These are phyloP conservation scores for Cyprinodon diabolis DNA, from an alignment of 2,797 vertebrate genomes.

Conservation along the genomic window DNA sequence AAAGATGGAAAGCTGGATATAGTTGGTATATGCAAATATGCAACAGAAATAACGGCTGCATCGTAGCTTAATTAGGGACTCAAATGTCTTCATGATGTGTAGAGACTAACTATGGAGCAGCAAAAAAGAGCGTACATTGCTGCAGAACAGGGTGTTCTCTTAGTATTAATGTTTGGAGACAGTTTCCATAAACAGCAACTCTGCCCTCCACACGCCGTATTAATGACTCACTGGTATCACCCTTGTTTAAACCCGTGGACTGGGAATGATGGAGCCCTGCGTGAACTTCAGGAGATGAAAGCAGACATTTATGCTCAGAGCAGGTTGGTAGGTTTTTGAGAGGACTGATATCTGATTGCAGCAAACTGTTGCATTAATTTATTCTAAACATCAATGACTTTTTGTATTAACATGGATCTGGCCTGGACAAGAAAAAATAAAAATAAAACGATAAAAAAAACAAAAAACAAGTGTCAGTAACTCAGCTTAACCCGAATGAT, in stretches of 20 bases:
- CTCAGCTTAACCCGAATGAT: background rate
- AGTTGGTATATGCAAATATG: conserved; percentile 15
- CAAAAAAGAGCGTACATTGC: conserved; percentile 7
- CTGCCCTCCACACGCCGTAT: conserved; percentile 24
- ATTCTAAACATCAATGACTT: background rate
- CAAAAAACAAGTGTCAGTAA: background rate
- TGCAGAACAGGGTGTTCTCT: conserved; percentile 3
- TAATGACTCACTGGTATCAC: conserved; percentile 4
- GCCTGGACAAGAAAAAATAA: background rate
- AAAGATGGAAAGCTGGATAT: background rate
- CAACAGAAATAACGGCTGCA: conserved; percentile 1
- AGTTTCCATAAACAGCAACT: conserved; percentile 32
- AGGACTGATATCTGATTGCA: background rate
- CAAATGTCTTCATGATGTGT: conserved; percentile 6
- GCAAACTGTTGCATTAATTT: background rate
- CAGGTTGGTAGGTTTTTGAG: background rate
- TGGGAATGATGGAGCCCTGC: background rate
- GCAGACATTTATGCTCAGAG: background rate
- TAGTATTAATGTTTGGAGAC: conserved; percentile 39
- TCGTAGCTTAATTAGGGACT: conserved; percentile 4
- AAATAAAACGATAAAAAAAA: background rate
- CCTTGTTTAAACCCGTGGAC: too few relatives aligned
- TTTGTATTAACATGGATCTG: background rate
- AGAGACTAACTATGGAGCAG: conserved; percentile 8
- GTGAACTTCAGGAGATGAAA: background rate